A percentile compares a stretch with the other conserved stretches of the same genome.
Evolutionary conservation across 2,888 invertebrate genomes (phyloP).

Genomic region (Papilio gigon): DNA sequence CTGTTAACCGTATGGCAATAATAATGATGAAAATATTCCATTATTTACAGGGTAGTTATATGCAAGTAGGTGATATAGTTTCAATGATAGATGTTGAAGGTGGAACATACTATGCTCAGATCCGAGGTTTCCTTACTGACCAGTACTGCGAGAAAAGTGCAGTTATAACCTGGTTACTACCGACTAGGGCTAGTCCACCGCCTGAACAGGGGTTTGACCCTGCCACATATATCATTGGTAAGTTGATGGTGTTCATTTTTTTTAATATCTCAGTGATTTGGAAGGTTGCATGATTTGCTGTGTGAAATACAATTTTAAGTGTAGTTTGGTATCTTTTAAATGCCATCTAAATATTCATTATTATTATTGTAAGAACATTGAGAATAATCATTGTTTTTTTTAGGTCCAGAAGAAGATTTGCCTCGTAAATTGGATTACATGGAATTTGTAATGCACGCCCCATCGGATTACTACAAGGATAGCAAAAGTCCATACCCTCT

Average conservation of each 20-base stretch:
- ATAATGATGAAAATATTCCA: too few species aligned
- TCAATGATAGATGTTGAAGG: conserved; percentile 90
- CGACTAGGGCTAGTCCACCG: conserved; percentile 90
- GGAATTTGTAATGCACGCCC: conserved; percentile 97
- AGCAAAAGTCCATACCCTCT: conserved; percentile 89
- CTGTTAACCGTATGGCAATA: too few species aligned
- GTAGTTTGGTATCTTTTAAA: too few species aligned
- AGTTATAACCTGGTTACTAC: conserved; percentile 94
- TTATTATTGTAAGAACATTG: too few species aligned
- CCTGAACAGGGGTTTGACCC: conserved; percentile 92
- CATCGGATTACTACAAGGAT: conserved; percentile 93
- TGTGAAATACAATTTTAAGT: too few species aligned
- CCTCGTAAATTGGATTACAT: conserved; percentile 92
- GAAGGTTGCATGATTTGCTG: too few species aligned
- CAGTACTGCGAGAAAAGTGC: conserved; percentile 97
- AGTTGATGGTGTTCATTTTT: too few species aligned
- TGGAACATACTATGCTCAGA: conserved; percentile 93
- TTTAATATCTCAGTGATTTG: too few species aligned
- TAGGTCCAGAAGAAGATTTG: conserved; percentile 95
- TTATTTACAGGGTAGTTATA: conserved; percentile 87
- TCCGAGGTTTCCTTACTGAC: conserved; percentile 93
- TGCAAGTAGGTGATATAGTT: conserved; percentile 95
- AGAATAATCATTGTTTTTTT: conserved; percentile 11
- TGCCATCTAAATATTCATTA: too few species aligned
- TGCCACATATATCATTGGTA: conserved; percentile 93